Conservation (phyloP, 2,888 invertebrate species). For the Mimas tiliae region DNA sequence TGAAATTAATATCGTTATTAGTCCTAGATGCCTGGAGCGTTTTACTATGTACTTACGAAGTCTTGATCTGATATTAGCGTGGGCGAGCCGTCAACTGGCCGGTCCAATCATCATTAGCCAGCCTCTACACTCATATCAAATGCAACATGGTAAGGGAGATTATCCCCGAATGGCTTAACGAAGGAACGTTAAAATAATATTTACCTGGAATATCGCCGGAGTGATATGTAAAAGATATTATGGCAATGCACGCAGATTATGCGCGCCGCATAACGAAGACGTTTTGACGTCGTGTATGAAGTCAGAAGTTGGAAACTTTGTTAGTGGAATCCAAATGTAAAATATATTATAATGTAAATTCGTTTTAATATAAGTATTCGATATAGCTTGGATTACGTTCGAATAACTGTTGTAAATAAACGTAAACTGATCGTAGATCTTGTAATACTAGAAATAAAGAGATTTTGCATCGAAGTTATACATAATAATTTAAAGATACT, state of each 20-base stretch:
- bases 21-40: constrained; percentile 14
- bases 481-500: no score
- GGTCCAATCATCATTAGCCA: constrained; percentile 36
- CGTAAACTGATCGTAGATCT: background rate
- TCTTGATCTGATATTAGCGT: constrained; percentile 31
- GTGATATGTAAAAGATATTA: constrained; percentile 23
- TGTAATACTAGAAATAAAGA: background rate
- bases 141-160: constrained; percentile 21
- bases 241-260: constrained; percentile 12
- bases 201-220: constrained; percentile 15
- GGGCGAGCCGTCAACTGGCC: constrained; percentile 31
- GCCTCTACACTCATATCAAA: constrained; percentile 33
- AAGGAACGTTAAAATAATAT: constrained; percentile 25
- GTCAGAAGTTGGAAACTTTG: constrained; percentile 18
- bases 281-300: constrained; percentile 9
- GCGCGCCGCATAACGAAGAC: constrained; percentile 10
- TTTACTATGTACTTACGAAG: constrained; percentile 23
- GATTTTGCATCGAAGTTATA: background rate
- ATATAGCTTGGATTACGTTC: background rate
- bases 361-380: background rate
- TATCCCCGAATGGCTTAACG: constrained; percentile 24
- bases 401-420: background rate
- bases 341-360: constrained; percentile 35
- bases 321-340: constrained; percentile 3
- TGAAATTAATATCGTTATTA: constrained; percentile 22